These are phyloP conservation scores for Eutrigla gurnardus DNA, from an alignment of 2,797 vertebrate genomes.

Conservation along the genomic window DNA sequence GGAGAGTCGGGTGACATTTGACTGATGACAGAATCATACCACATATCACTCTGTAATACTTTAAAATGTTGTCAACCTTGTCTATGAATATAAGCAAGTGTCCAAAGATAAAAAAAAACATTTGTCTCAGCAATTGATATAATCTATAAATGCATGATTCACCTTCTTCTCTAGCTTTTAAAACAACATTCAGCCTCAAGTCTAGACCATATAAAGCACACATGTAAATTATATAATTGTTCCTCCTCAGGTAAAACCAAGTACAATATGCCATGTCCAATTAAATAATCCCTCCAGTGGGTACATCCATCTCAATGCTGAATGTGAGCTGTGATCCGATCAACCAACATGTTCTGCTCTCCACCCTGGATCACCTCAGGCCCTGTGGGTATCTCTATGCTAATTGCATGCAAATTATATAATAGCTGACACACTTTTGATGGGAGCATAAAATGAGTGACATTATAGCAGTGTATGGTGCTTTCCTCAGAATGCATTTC, in stretches of 20 bases:
- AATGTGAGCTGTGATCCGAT: slow-evolving; percentile 66
- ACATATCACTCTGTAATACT: background rate
- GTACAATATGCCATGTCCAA: slow-evolving; percentile 58
- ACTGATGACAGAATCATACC: too few relatives aligned
- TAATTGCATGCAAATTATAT: slow-evolving; percentile 84
- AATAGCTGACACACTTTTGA: slow-evolving; percentile 81
- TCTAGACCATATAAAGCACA: slow-evolving; percentile 9
- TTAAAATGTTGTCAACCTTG: background rate
- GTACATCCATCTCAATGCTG: slow-evolving; percentile 66
- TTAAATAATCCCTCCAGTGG: slow-evolving; percentile 74
- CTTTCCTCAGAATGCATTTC: background rate
- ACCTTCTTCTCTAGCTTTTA: background rate
- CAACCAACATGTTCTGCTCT: slow-evolving; percentile 56
- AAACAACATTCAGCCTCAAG: background rate
- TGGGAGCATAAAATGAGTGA: slow-evolving; percentile 63
- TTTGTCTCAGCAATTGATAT: background rate
- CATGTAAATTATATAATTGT: slow-evolving; percentile 43
- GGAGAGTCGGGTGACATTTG: background rate
- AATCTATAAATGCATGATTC: background rate
- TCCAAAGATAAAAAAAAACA: background rate
- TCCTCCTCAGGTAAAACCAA: slow-evolving; percentile 62
- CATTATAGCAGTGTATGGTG: slow-evolving; percentile 4
- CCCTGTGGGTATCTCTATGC: slow-evolving; percentile 79
- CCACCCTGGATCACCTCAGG: slow-evolving; percentile 43
- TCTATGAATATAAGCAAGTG: background rate